A percentile compares a stretch with the other conserved stretches of the same genome.
phyloP scores from a whole-genome alignment of 1,140 invertebrate species.

The Microplitis mediator region DNA sequence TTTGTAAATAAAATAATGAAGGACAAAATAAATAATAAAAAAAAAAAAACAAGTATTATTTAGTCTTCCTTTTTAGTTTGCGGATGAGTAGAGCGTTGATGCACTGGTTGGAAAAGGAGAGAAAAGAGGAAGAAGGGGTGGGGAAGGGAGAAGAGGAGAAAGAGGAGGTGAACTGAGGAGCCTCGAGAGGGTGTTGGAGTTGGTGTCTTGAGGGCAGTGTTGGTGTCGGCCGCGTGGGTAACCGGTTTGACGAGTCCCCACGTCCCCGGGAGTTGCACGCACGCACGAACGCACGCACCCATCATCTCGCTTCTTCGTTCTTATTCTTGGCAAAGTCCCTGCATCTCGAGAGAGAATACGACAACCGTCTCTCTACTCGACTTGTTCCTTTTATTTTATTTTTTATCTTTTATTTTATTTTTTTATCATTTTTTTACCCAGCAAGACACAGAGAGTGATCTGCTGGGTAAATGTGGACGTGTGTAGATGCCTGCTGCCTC shows the following conservation, averaged over 20 bases:
- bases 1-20: neutral
- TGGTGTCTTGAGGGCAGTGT: conserved; percentile 45
- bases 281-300: conserved; percentile 39
- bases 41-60: neutral
- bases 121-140: neutral
- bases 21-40: too few relatives aligned
- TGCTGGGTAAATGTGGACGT: neutral
- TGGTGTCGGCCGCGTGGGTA: conserved; percentile 56
- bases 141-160: neutral
- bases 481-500: neutral
- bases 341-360: too few relatives aligned
- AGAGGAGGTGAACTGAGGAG: neutral
- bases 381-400: conserved; percentile 19
- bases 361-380: too few relatives aligned
- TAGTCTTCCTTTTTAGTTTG: neutral
- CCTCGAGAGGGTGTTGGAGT: conserved; percentile 45
- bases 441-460: conserved; percentile 22
- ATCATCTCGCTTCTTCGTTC: conserved; percentile 27
- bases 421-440: neutral
- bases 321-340: neutral
- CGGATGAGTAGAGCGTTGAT: neutral
- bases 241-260: conserved; percentile 58
- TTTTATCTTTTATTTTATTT: neutral
- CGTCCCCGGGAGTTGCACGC: conserved; percentile 54
- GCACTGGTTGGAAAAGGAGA: neutral